Conservation (phyloP, 2,797 vertebrate species). For the Podarcis lilfordi region DNA sequence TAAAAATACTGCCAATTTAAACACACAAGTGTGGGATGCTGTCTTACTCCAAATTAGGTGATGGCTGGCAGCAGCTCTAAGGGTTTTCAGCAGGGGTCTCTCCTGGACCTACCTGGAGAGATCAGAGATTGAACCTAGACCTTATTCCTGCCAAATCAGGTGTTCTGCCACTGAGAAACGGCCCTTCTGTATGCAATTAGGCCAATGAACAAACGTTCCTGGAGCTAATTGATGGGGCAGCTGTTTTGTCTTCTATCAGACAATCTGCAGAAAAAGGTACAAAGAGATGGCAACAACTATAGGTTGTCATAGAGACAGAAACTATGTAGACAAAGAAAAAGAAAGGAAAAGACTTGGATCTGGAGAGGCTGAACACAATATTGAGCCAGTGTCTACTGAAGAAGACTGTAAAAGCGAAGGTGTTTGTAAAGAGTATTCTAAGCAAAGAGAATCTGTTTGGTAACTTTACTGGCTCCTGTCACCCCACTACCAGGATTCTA, state of each 20-base stretch:
- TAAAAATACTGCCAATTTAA: background rate
- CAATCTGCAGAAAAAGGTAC: background rate
- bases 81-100: too few relatives aligned
- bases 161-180: too few relatives aligned
- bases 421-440: background rate
- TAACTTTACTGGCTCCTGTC: background rate
- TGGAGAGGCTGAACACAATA: background rate
- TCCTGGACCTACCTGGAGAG: too few relatives aligned
- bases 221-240: conserved; percentile 20
- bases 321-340: background rate
- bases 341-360: background rate
- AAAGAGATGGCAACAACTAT: background rate
- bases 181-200: background rate
- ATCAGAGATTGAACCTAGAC: too few relatives aligned
- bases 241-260: background rate
- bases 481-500: background rate
- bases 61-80: too few relatives aligned
- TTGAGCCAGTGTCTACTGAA: background rate
- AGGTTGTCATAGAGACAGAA: conserved; percentile 32
- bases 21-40: background rate
- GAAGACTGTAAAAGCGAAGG: background rate
- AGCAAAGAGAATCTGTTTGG: background rate
- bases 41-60: too few relatives aligned
- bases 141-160: too few relatives aligned
- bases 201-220: conserved; percentile 1